Percentiles rank a stretch among this genome's conserved stretches.
phyloP scores from a whole-genome alignment of 1,140 invertebrate genomes.

The Cydia pomonella region DNA sequence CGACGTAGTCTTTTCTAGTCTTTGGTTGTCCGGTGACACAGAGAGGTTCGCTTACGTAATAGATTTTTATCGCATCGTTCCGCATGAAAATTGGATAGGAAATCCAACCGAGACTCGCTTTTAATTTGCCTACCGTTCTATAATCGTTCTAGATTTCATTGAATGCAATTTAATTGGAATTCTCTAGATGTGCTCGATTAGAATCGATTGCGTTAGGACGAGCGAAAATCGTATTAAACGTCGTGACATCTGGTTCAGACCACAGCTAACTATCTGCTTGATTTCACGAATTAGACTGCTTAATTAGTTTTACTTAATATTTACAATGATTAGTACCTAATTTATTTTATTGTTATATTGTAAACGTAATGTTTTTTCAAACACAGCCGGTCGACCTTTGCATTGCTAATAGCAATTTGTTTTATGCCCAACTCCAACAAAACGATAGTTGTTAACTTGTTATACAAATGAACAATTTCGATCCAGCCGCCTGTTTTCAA shows the following conservation, averaged over 20 bases:
- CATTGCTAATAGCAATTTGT: conserved; percentile 28
- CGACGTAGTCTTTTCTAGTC: background rate
- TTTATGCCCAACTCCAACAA: conserved; percentile 34
- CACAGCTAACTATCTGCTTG: conserved; percentile 29
- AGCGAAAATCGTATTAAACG: conserved; percentile 35
- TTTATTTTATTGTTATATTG: background rate
- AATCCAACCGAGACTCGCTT: conserved; percentile 67
- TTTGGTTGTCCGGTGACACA: conserved; percentile 43
- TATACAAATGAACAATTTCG: conserved; percentile 58
- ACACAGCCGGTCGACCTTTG: conserved; percentile 16
- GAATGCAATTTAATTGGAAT: conserved; percentile 75
- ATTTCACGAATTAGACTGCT: conserved; percentile 1
- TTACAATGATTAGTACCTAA: background rate
- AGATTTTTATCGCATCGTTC: conserved; percentile 69
- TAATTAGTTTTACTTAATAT: conserved; percentile 24
- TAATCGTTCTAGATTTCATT: conserved; percentile 72
- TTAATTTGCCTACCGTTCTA: conserved; percentile 73
- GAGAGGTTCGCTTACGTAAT: conserved; percentile 59
- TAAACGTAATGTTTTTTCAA: conserved; percentile 10
- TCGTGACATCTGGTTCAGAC: conserved; percentile 28
- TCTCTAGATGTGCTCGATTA: conserved; percentile 46
- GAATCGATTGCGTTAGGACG: conserved; percentile 39
- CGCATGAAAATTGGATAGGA: conserved; percentile 68
- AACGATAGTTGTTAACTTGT: conserved; percentile 50
- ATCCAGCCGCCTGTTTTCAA: conserved; percentile 62